Conservation (phyloP, 2,797 vertebrate species). For the Rhinophrynus dorsalis region DNA sequence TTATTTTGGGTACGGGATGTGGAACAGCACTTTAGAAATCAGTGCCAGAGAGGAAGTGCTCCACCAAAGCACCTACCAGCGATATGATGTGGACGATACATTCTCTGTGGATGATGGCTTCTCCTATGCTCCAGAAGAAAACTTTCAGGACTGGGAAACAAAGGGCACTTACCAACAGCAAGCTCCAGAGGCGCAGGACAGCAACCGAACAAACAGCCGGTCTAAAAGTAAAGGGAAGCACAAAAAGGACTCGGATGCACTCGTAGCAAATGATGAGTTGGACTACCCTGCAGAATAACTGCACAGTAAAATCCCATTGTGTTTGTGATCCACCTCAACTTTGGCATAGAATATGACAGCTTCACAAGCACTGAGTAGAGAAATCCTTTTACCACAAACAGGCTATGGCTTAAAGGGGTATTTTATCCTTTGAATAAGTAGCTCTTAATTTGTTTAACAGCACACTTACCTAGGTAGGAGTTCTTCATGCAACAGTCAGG, state of each 20-base stretch:
- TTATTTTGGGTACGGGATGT: slow-evolving; percentile 90
- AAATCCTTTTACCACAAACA: slow-evolving; percentile 41
- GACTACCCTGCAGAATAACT: slow-evolving; percentile 84
- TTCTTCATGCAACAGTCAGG: no score
- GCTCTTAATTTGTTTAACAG: no score
- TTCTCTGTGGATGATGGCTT: slow-evolving; percentile 75
- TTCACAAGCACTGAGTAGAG: slow-evolving; percentile 53
- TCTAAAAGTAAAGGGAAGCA: slow-evolving; percentile 83
- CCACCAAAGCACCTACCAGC: slow-evolving; percentile 90
- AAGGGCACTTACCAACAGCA: slow-evolving; percentile 76
- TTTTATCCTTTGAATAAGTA: no score
- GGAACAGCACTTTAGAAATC: slow-evolving; percentile 94
- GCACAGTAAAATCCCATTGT: slow-evolving; percentile 47
- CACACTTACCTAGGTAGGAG: no score
- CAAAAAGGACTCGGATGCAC: slow-evolving; percentile 73
- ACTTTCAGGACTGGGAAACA: slow-evolving; percentile 87
- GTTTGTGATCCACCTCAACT: slow-evolving; percentile 61
- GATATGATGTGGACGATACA: slow-evolving; percentile 89
- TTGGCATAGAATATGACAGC: slow-evolving; percentile 73
- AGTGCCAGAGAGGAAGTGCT: slow-evolving; percentile 82
- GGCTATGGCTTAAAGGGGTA: slow-evolving; percentile 32
- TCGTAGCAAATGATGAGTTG: slow-evolving; percentile 89
- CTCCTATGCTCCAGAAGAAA: slow-evolving; percentile 66
- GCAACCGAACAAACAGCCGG: slow-evolving; percentile 70
- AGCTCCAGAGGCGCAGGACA: slow-evolving; percentile 69